Evolutionary conservation across 1,140 invertebrate genomes (phyloP).

Genomic region (Pteromalus puparum): DNA sequence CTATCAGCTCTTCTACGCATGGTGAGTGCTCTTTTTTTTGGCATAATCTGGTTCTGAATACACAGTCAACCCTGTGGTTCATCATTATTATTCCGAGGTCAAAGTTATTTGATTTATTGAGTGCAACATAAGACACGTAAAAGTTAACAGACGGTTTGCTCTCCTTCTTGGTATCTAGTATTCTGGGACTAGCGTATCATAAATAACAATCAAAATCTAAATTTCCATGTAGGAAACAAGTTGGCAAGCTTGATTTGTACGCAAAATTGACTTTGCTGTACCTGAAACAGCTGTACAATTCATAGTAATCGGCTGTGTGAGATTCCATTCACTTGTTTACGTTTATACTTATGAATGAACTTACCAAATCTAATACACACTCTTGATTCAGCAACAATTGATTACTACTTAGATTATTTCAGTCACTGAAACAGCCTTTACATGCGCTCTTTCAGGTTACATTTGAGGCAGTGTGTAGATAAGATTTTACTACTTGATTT

Average conservation of each 20-base stretch:
- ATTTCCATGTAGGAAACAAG: background rate
- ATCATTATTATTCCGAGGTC: too few relatives aligned
- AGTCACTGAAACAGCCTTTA: too few relatives aligned
- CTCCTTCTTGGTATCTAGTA: background rate
- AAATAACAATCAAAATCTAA: background rate
- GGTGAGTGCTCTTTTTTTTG: conserved; percentile 47
- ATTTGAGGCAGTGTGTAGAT: too few relatives aligned
- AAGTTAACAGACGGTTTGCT: background rate
- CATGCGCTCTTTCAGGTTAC: too few relatives aligned
- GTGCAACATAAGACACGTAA: background rate
- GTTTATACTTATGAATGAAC: background rate
- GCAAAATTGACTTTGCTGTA: background rate
- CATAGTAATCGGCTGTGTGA: too few relatives aligned
- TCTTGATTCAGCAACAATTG: background rate
- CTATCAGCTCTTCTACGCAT: conserved; percentile 57
- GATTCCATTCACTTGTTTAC: background rate
- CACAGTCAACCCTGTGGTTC: background rate
- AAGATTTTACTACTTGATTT: too few relatives aligned
- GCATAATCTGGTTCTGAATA: background rate
- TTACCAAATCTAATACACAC: background rate
- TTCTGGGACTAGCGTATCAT: background rate
- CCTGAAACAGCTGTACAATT: background rate
- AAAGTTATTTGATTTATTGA: background rate
- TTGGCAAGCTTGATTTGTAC: background rate
- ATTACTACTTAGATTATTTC: too few relatives aligned